Conservation (phyloP, 1,140 invertebrate genomes). For the Eueides isabella region DNA sequence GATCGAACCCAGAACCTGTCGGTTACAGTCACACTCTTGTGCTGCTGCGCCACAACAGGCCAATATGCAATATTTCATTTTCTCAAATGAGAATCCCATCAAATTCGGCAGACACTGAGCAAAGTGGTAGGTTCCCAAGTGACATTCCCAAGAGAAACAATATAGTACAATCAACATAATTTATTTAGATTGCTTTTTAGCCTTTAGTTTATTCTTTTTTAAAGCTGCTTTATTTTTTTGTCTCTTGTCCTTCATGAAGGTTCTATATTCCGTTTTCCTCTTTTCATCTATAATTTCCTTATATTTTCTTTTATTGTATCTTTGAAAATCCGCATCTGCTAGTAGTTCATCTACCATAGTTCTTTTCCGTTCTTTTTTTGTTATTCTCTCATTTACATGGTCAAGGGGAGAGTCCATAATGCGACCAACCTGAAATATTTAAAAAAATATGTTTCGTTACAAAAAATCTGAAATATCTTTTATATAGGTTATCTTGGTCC, state of each 20-base stretch:
- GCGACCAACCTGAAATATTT: slow-evolving; percentile 86
- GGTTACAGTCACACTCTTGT: no score
- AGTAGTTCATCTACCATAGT: slow-evolving; percentile 96
- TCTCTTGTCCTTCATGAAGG: slow-evolving; percentile 79
- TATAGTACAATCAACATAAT: background rate
- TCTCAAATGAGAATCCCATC: no score
- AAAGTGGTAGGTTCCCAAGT: no score
- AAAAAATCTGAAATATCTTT: no score
- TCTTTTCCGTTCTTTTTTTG: slow-evolving; percentile 92
- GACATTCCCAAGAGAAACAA: background rate
- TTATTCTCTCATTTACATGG: slow-evolving; percentile 89
- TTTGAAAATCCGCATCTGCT: slow-evolving; percentile 93
- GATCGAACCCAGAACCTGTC: no score
- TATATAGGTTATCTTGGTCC: no score
- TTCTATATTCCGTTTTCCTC: slow-evolving; percentile 82
- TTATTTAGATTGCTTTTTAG: slow-evolving; percentile 55
- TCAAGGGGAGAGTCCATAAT: slow-evolving; percentile 89
- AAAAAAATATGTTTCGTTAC: background rate
- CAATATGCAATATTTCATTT: no score
- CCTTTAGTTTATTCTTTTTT: slow-evolving; percentile 71
- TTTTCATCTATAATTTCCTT: slow-evolving; percentile 90
- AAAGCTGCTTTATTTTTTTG: slow-evolving; percentile 71
- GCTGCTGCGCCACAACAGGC: no score
- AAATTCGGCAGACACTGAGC: no score
- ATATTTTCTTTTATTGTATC: slow-evolving; percentile 93